These are phyloP conservation scores for Salvelinus sp. DNA, from an alignment of 2,113 vertebrate genomes.

Conservation along the genomic window DNA sequence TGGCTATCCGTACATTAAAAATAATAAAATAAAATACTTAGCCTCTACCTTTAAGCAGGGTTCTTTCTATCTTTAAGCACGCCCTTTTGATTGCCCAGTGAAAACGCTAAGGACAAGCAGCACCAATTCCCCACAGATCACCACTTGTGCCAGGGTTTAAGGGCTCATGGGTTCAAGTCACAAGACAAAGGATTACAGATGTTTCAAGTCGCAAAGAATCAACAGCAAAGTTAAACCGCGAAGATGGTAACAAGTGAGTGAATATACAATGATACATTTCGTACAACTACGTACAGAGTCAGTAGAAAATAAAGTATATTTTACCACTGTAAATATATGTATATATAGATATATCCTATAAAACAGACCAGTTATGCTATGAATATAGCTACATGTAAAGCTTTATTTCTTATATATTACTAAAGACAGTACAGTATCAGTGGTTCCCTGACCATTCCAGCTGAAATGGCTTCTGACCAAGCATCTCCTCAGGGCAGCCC, in stretches of 20 bases:
- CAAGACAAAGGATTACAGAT: conserved; percentile 43
- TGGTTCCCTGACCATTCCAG: conserved; percentile 84
- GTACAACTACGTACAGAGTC: conserved; percentile 75
- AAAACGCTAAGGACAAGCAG: conserved; percentile 35
- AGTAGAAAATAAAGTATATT: conserved; percentile 88
- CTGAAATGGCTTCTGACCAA: conserved; percentile 76
- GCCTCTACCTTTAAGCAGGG: neutral
- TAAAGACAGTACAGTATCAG: conserved; percentile 76
- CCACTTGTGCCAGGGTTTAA: conserved; percentile 28
- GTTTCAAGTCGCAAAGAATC: conserved; percentile 37
- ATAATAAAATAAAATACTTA: too few relatives aligned
- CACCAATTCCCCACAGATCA: conserved; percentile 24
- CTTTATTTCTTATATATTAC: conserved; percentile 82
- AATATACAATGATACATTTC: conserved; percentile 40
- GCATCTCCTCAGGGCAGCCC: conserved; percentile 40
- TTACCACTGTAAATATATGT: conserved; percentile 84
- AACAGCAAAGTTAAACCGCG: conserved; percentile 34
- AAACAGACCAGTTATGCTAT: conserved; percentile 52
- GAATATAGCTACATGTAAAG: conserved; percentile 88
- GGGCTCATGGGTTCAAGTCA: conserved; percentile 41
- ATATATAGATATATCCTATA: conserved; percentile 65
- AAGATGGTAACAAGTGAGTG: conserved; percentile 40
- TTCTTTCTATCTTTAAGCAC: neutral
- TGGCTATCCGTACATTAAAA: too few relatives aligned
- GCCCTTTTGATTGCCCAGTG: conserved; percentile 25